Base-by-base conservation (phyloP, 2,888 invertebrate genomes). In the Macaria notata region DNA sequence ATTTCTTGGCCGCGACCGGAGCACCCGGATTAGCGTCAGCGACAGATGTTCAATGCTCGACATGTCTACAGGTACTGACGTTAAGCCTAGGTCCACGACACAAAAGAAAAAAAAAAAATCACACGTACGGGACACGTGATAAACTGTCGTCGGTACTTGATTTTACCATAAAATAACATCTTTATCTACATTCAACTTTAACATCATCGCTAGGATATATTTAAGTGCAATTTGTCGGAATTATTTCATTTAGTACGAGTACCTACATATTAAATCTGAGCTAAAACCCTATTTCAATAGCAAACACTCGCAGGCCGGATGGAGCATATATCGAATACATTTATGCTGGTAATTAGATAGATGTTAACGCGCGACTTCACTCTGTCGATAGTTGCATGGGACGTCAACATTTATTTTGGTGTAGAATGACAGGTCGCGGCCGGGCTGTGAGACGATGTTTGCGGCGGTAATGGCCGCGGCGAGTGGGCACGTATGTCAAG, bases 1-100 rank as follows among this genome's bases (percentile, higher is more conserved):
- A 51, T 84, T 84, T 84, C 81, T 76, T 81, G 80, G 80, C 71
- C 69, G 73, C 79, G 79, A 77, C 78, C 74, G 69, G 75, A 72
- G 72, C 71, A 72, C 63, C 68, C 66, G 75, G 78, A 80, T 83
- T 80, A 79, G 74, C 76, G 81, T 78, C 77, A 72, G 68, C 57
- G 68, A 69, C 69, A 68, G 62, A 66, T 65, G 62, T 61, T 73
- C 69, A 76, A 77, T 79, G 79, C 79, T 70, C 72, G 61, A 68
- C 57, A 66, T 66, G 65, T 70, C 72, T 38, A 30, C 42, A 31
- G 46, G 62, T 66, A 63, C 53, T 57, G 50, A 19, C 60, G 47
- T 3, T 36, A 36, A 36, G 33, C 33, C 33, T 36, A 3, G 9
- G 41, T 1, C 6, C 41, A 5, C 56, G 49, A 44, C 53, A 68